These are phyloP conservation scores for Cheilosia variabilis DNA, from an alignment of 2,888 invertebrate genomes.

Conservation along the genomic window DNA sequence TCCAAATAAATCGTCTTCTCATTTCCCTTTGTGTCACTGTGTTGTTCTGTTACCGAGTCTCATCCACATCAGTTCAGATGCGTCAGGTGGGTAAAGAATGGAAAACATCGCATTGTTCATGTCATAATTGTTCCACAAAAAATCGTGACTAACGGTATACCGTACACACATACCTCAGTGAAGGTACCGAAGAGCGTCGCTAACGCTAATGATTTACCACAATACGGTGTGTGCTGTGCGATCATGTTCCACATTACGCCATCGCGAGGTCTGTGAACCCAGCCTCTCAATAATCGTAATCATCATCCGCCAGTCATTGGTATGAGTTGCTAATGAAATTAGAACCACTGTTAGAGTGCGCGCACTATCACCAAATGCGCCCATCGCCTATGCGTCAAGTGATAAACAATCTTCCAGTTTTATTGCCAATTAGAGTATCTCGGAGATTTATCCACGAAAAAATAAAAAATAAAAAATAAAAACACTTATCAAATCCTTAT, in stretches of 20 bases:
- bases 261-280: conserved; percentile 39
- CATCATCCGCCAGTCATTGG: conserved; percentile 15
- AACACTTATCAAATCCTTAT: background rate
- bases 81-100: background rate
- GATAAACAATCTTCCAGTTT: conserved; percentile 64
- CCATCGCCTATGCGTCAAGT: conserved; percentile 33
- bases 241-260: conserved; percentile 28
- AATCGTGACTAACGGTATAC: conserved; percentile 26
- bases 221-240: background rate
- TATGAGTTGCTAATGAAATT: conserved; percentile 47
- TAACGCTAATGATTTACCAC: conserved; percentile 11
- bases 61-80: background rate
- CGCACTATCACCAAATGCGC: background rate
- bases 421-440: conserved; percentile 62
- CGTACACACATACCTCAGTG: background rate
- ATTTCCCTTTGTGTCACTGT: background rate
- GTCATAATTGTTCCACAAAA: conserved; percentile 13
- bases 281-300: background rate
- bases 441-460: conserved; percentile 17
- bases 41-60: background rate
- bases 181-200: background rate
- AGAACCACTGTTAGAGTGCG: conserved; percentile 1
- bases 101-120: background rate
- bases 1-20: too few relatives aligned
- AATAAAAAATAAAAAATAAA: background rate